A percentile compares a stretch with the other conserved stretches of the same genome.
Conservation (phyloP, 2,113 vertebrate genomes). For the Gnathonemus longibarbis region DNA sequence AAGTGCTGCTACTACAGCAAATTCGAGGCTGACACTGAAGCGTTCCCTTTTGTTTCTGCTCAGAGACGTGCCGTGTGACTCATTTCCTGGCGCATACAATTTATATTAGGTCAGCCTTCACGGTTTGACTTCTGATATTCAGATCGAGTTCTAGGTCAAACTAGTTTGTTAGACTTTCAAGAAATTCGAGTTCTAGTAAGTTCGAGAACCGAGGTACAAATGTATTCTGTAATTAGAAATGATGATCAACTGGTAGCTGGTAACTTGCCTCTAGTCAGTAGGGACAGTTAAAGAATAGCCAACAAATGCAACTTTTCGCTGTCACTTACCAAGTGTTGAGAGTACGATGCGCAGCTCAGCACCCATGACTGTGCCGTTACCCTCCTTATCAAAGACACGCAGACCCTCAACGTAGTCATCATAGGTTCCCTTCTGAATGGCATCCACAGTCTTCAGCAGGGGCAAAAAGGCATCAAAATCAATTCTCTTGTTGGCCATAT, state of each 20-base stretch:
- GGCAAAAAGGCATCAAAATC: conserved; percentile 92
- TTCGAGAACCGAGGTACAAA: not conserved
- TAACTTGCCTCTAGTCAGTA: not conserved
- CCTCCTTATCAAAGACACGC: conserved; percentile 98
- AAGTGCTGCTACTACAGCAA: no score
- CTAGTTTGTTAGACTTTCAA: no score
- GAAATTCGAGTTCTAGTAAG: no score
- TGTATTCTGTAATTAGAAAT: not conserved
- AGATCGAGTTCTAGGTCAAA: no score
- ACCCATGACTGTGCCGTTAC: conserved; percentile 97
- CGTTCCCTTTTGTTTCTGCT: no score
- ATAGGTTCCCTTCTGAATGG: conserved; percentile 83
- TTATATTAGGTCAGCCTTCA: no score
- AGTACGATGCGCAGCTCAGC: conserved; percentile 96
- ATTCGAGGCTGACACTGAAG: no score
- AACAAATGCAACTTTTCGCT: not conserved
- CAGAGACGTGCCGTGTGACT: no score
- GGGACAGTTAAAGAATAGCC: not conserved
- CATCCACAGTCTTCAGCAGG: conserved; percentile 91
- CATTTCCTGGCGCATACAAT: no score
- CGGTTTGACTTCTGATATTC: no score
- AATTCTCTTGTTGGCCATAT: conserved; percentile 85
- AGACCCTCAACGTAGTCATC: conserved; percentile 99
- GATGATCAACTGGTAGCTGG: not conserved
- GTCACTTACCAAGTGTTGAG: conserved; percentile 81